These are phyloP conservation scores for Nomada fabriciana DNA, from an alignment of 2,888 invertebrate genomes.

Conservation along the genomic window DNA sequence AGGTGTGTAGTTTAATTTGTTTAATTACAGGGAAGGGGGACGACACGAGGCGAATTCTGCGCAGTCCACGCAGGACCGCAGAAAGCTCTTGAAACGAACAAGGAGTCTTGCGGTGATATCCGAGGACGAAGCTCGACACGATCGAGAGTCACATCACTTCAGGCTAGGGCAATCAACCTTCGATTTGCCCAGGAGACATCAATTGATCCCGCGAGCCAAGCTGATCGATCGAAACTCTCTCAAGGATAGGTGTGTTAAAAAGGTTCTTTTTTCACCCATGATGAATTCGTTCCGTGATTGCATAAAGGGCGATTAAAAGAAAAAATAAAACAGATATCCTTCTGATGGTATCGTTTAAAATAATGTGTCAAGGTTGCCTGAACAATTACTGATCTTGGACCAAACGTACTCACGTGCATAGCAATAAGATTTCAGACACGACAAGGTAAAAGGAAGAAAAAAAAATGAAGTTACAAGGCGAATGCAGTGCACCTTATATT, in stretches of 20 bases:
- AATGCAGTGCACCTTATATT: background rate
- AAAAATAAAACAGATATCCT: background rate
- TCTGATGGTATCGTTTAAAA: background rate
- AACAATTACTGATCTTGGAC: background rate
- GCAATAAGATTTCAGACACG: background rate
- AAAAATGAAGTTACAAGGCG: background rate
- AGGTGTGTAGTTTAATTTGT: slow-evolving; percentile 7
- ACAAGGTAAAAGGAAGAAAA: background rate
- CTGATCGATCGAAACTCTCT: slow-evolving; percentile 91
- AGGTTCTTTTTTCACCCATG: background rate
- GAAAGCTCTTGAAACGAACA: slow-evolving; percentile 87
- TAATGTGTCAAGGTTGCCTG: slow-evolving; percentile 1
- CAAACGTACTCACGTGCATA: background rate
- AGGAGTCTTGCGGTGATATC: slow-evolving; percentile 91
- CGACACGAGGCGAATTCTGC: slow-evolving; percentile 76
- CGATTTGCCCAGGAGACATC: slow-evolving; percentile 89
- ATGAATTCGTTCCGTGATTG: slow-evolving; percentile 2
- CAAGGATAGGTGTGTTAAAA: slow-evolving; percentile 88
- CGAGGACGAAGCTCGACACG: slow-evolving; percentile 89
- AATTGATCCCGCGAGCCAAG: slow-evolving; percentile 92
- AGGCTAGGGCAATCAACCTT: slow-evolving; percentile 83
- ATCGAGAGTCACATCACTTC: slow-evolving; percentile 74
- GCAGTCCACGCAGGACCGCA: slow-evolving; percentile 78
- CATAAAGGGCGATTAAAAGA: slow-evolving; percentile 18
- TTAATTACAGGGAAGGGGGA: slow-evolving; percentile 73